Conservation (phyloP, 2,797 vertebrate species). For the Urosaurus nigricauda region DNA sequence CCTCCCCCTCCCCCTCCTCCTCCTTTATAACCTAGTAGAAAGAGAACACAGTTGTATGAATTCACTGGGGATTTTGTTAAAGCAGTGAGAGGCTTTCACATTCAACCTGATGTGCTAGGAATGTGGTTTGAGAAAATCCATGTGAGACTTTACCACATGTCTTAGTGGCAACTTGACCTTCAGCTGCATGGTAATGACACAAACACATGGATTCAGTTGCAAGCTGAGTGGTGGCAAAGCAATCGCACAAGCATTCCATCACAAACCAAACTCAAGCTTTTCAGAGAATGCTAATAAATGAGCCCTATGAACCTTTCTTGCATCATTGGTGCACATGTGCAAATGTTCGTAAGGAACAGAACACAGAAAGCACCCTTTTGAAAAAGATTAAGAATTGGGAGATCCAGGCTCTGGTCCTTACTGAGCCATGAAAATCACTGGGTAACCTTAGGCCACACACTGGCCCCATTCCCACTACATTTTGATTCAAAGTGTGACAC, state of each 20-base stretch:
- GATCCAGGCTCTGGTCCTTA: neutral
- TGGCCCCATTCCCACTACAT: too few relatives aligned
- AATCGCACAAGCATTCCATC: neutral
- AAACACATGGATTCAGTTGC: neutral
- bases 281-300: slow-evolving; percentile 10
- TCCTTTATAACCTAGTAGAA: neutral
- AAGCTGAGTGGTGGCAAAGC: slow-evolving; percentile 3
- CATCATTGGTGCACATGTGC: neutral
- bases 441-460: neutral
- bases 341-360: too few relatives aligned
- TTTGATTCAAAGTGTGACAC: too few relatives aligned
- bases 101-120: slow-evolving; percentile 4
- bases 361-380: neutral
- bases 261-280: neutral
- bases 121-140: slow-evolving; percentile 7
- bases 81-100: neutral
- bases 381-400: neutral
- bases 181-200: neutral
- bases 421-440: neutral
- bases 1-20: too few relatives aligned
- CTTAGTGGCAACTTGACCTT: neutral
- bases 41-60: neutral
- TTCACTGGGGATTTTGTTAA: neutral
- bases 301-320: neutral
- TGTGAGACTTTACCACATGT: neutral